Evolutionary conservation across 2,113 vertebrate species (phyloP).

Genomic region (Vulpes ferrilata): DNA sequence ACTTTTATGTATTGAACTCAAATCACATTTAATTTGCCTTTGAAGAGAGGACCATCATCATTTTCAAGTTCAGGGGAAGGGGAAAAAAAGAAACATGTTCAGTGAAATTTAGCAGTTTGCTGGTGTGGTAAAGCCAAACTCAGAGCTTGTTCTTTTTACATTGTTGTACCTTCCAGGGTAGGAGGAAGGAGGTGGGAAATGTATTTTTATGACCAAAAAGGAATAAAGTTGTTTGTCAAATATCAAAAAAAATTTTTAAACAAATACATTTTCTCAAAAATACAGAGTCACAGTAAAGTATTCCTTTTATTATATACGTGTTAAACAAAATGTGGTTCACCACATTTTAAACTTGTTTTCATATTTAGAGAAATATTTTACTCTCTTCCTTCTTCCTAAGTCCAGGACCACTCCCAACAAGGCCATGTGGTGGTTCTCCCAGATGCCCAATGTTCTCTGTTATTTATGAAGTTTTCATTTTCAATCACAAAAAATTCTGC

Average conservation of each 20-base stretch:
- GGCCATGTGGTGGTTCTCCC: neutral
- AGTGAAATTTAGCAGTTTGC: neutral
- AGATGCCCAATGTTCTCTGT: neutral
- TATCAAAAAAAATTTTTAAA: neutral
- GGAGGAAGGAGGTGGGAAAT: neutral
- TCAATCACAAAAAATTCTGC: neutral
- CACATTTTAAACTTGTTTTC: neutral
- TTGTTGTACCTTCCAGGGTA: neutral
- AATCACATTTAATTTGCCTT: neutral
- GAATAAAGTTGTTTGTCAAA: neutral
- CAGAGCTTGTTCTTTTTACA: neutral
- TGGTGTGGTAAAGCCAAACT: neutral
- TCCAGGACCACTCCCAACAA: neutral
- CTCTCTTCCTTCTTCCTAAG: neutral
- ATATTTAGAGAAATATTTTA: neutral
- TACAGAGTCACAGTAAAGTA: neutral
- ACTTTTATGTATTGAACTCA: neutral
- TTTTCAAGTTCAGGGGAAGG: neutral
- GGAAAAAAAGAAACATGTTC: neutral
- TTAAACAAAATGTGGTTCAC: neutral
- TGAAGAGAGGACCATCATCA: neutral
- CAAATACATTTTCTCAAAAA: neutral
- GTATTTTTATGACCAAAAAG: neutral
- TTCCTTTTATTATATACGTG: neutral
- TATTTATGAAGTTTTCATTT: constrained; percentile 18